phyloP scores from a whole-genome alignment of 2,888 invertebrate genomes.

The Cynaeus angustus region DNA sequence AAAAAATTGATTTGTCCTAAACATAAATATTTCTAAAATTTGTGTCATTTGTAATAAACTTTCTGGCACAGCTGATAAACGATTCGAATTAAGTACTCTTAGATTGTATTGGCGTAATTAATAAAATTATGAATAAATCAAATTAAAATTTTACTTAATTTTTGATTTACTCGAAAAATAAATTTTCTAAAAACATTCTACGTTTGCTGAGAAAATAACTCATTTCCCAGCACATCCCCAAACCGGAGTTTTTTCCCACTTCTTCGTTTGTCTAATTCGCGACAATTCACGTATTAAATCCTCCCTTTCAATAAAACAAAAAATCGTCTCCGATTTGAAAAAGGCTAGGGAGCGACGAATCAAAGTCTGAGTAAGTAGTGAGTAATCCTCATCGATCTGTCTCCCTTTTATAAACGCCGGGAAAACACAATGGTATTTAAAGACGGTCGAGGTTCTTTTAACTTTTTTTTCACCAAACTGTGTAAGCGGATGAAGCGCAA shows the following conservation, averaged over 20 bases:
- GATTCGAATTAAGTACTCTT: no score
- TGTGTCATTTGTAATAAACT: no score
- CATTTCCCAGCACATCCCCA: no score
- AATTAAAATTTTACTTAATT: no score
- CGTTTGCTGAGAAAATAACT: not conserved
- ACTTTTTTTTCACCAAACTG: conserved; percentile 49
- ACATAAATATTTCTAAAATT: no score
- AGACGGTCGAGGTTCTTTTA: conserved; percentile 35
- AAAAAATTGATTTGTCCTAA: no score
- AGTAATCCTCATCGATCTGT: conserved; percentile 45
- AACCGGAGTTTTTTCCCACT: no score
- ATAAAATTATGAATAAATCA: no score
- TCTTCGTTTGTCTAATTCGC: conserved; percentile 23
- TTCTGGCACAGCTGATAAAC: no score
- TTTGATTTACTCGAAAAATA: no score
- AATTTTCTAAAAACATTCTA: no score
- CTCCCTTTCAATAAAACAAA: conserved; percentile 31
- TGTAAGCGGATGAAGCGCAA: conserved; percentile 56
- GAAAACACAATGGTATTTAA: conserved; percentile 50
- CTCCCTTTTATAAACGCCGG: conserved; percentile 41
- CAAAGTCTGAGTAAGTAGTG: conserved; percentile 44
- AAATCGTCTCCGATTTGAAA: conserved; percentile 12
- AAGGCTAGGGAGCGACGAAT: conserved; percentile 30
- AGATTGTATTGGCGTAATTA: no score
- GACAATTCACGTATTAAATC: conserved; percentile 37